Percentiles rank a stretch among this genome's conserved stretches.
phyloP scores from a whole-genome alignment of 2,888 invertebrate species.

The Sesamia inferens region DNA sequence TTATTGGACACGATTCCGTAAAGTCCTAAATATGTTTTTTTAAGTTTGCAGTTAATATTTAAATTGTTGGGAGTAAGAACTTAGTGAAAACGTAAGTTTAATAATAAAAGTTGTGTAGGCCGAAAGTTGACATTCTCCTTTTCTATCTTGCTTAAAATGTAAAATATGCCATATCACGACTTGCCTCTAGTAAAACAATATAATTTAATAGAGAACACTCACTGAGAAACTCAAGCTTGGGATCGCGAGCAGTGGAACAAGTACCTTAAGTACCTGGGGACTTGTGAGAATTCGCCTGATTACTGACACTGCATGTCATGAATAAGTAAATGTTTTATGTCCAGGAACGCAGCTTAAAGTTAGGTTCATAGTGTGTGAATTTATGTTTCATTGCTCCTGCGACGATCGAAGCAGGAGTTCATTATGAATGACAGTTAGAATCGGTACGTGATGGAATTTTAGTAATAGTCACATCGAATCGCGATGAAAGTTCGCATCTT shows the following conservation, averaged over 20 bases:
- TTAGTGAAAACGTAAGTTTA: no score
- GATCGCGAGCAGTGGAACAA: neutral
- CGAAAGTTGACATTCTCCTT: no score
- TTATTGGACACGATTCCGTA: no score
- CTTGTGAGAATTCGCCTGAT: constrained; percentile 81
- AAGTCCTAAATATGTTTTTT: no score
- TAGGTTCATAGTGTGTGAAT: constrained; percentile 27
- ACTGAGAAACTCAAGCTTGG: neutral
- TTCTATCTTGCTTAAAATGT: no score
- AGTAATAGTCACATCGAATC: neutral
- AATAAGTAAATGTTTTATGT: constrained; percentile 68
- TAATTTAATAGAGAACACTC: neutral
- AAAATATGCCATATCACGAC: no score
- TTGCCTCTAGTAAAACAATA: no score
- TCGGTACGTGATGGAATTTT: constrained; percentile 40
- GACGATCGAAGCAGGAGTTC: constrained; percentile 15
- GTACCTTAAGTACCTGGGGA: constrained; percentile 37
- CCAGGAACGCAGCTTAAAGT: constrained; percentile 34
- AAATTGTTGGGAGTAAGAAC: no score
- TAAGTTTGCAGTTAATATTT: no score
- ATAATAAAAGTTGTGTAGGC: no score
- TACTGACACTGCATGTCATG: constrained; percentile 71
- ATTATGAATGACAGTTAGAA: constrained; percentile 35
- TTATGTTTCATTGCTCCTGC: constrained; percentile 29
- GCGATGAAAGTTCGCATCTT: neutral